These are phyloP conservation scores for Coreius guichenoti DNA, from an alignment of 2,797 vertebrate genomes.

Conservation along the genomic window DNA sequence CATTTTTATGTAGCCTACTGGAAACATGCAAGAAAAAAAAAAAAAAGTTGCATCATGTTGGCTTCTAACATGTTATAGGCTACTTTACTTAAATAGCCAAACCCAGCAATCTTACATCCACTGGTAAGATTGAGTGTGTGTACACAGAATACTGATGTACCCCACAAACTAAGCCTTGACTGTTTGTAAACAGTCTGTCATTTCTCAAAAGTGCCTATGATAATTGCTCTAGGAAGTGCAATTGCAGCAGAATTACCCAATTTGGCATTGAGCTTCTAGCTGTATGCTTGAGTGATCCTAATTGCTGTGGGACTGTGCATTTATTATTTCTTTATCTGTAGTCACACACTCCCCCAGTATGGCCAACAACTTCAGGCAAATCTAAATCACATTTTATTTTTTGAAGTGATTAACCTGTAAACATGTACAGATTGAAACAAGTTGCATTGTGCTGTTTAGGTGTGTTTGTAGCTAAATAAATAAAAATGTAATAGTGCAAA, in stretches of 20 bases:
- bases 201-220: slow-evolving; percentile 85
- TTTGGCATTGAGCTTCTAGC: slow-evolving; percentile 84
- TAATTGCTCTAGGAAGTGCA: slow-evolving; percentile 86
- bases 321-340: slow-evolving; percentile 82
- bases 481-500: not conserved
- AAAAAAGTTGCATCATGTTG: not conserved
- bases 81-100: not conserved
- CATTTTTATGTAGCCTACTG: not conserved
- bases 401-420: slow-evolving; percentile 80
- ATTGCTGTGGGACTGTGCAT: slow-evolving; percentile 81
- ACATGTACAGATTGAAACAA: slow-evolving; percentile 78
- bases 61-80: not conserved
- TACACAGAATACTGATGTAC: slow-evolving; percentile 48
- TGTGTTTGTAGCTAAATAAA: slow-evolving; percentile 64
- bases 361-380: slow-evolving; percentile 78
- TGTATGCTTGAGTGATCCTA: slow-evolving; percentile 85
- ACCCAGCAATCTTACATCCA: slow-evolving; percentile 33
- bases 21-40: not conserved
- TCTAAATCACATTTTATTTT: slow-evolving; percentile 70
- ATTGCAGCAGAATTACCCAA: slow-evolving; percentile 87
- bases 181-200: slow-evolving; percentile 91
- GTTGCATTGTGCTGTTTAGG: slow-evolving; percentile 75
- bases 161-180: slow-evolving; percentile 70
- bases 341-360: slow-evolving; percentile 79
- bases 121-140: slow-evolving; percentile 78